phyloP scores from a whole-genome alignment of 2,113 vertebrate genomes.

The Hiodon tergisus region DNA sequence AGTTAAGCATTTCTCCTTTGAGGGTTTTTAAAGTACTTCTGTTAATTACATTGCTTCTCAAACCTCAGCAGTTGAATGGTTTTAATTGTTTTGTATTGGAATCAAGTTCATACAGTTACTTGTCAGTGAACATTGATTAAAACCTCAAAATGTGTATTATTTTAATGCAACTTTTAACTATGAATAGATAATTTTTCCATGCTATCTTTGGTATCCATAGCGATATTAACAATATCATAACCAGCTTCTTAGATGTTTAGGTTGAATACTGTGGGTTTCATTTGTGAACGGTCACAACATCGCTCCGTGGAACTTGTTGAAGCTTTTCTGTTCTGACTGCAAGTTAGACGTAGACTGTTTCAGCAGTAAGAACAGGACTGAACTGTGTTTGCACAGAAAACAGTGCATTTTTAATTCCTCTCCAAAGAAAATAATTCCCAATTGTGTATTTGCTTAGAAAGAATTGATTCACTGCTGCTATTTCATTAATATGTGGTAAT shows the following conservation, averaged over 20 bases:
- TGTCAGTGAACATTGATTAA: neutral
- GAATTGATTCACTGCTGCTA: too few relatives aligned
- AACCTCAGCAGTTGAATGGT: neutral
- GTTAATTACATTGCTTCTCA: neutral
- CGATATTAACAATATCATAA: slow-evolving; percentile 36
- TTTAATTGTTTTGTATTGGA: too few relatives aligned
- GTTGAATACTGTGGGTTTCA: slow-evolving; percentile 9
- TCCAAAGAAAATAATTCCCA: too few relatives aligned
- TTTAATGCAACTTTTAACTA: neutral
- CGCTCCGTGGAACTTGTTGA: neutral
- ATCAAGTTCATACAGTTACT: too few relatives aligned
- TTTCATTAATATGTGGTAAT: too few relatives aligned
- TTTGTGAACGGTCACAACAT: neutral
- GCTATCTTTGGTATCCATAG: slow-evolving; percentile 34
- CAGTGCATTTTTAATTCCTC: too few relatives aligned
- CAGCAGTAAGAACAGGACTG: too few relatives aligned
- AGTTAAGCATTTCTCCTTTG: neutral
- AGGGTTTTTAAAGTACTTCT: neutral
- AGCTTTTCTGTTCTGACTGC: neutral
- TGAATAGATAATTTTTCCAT: neutral
- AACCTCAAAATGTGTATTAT: neutral
- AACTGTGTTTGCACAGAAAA: too few relatives aligned
- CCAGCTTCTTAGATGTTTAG: slow-evolving; percentile 12
- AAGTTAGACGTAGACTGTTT: too few relatives aligned
- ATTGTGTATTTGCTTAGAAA: too few relatives aligned